These are phyloP conservation scores for Drosophila neocordata DNA, from an alignment of 1,140 invertebrate genomes.

Conservation along the genomic window DNA sequence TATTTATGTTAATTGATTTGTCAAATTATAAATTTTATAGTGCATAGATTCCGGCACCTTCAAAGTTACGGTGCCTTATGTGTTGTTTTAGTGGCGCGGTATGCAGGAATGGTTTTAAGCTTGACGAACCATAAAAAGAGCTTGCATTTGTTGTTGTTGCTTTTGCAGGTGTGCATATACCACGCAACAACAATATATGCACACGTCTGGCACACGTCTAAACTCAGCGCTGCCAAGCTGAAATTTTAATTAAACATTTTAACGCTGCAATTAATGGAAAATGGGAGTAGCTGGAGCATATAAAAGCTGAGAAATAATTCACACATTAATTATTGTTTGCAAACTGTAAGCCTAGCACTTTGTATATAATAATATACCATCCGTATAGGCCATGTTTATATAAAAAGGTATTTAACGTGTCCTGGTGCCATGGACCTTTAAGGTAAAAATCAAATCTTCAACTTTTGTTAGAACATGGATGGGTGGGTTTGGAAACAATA, in stretches of 20 bases:
- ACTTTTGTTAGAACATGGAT: no score
- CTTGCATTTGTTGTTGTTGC: constrained; percentile 33
- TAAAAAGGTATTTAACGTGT: no score
- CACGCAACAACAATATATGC: constrained; percentile 40
- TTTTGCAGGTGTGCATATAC: constrained; percentile 46
- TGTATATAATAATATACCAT: no score
- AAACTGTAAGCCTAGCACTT: not conserved
- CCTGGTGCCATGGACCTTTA: no score
- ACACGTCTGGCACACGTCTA: constrained; percentile 57
- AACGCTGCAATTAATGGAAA: constrained; percentile 73
- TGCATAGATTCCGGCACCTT: no score
- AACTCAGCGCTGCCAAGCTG: constrained; percentile 50
- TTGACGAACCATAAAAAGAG: constrained; percentile 75
- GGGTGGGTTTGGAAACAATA: no score
- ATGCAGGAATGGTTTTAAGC: constrained; percentile 46
- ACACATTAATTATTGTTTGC: constrained; percentile 5
- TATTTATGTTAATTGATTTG: no score
- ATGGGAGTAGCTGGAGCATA: constrained; percentile 4
- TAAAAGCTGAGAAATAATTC: not conserved
- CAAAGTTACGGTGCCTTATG: no score
- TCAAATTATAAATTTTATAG: no score
- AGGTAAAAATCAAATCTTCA: no score
- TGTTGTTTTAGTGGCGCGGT: no score
- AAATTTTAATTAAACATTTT: constrained; percentile 80
- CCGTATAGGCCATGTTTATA: no score